phyloP scores from a whole-genome alignment of 2,888 invertebrate species.

The Dorcus parallelipipedus region DNA sequence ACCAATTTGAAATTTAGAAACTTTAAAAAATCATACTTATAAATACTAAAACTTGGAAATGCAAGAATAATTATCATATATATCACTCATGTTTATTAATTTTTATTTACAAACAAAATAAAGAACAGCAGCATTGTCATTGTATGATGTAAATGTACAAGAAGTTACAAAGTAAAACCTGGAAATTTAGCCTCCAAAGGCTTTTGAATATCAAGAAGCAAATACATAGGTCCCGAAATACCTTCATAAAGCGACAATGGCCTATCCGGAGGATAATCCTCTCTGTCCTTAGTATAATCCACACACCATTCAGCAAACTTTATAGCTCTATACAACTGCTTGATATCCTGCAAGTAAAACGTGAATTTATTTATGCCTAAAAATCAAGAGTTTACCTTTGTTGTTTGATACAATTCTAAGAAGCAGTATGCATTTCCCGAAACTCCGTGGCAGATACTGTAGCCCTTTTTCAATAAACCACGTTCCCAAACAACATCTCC shows the following conservation, averaged over 20 bases:
- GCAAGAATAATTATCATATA: too few species aligned
- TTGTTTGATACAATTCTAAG: constrained; percentile 72
- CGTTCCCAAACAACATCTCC: constrained; percentile 78
- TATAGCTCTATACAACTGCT: constrained; percentile 71
- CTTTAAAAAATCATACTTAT: too few species aligned
- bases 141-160: not conserved
- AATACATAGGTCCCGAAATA: constrained; percentile 72
- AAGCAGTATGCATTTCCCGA: constrained; percentile 86
- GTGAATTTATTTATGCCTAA: not conserved
- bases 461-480: constrained; percentile 79
- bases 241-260: constrained; percentile 85
- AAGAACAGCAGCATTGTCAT: too few species aligned
- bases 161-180: constrained; percentile 51
- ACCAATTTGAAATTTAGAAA: too few species aligned
- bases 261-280: constrained; percentile 69
- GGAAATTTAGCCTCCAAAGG: constrained; percentile 71
- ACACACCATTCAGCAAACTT: constrained; percentile 81
- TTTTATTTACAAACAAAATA: too few species aligned
- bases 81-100: too few species aligned
- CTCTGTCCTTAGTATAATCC: constrained; percentile 65
- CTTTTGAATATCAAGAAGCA: constrained; percentile 65
- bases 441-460: constrained; percentile 85
- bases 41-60: too few species aligned
- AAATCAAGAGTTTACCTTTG: constrained; percentile 53
- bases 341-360: constrained; percentile 56